Evolutionary conservation across 2,113 vertebrate genomes (phyloP).

Genomic region (Monopterus albus): DNA sequence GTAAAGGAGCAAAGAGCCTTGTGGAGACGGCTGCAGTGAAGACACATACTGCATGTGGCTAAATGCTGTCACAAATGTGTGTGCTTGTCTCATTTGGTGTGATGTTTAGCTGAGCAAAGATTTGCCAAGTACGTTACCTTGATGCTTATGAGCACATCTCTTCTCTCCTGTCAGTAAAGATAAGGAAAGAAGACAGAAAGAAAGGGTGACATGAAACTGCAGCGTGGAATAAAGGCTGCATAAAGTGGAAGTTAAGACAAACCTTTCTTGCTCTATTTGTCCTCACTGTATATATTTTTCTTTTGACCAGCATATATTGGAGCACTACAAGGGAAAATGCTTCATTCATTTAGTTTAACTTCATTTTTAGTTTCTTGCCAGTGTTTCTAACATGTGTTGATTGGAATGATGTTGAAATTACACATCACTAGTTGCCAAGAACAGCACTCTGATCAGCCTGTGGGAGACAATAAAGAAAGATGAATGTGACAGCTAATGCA

Average conservation of each 20-base stretch:
- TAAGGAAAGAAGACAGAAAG: too few relatives aligned
- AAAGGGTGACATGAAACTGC: neutral
- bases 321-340: neutral
- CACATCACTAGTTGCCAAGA: constrained; percentile 29
- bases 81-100: neutral
- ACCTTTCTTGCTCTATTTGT: neutral
- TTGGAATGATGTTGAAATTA: constrained; percentile 30
- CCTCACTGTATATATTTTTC: neutral
- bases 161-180: neutral
- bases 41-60: neutral
- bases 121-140: neutral
- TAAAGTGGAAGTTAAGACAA: neutral
- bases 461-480: constrained; percentile 13
- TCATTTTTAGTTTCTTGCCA: neutral
- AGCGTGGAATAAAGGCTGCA: neutral
- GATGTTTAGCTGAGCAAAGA: neutral
- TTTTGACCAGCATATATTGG: neutral
- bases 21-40: neutral
- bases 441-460: neutral
- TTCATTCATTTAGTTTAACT: neutral
- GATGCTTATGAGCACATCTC: neutral
- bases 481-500: constrained; percentile 19
- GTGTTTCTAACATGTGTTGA: constrained; percentile 20
- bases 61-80: neutral
- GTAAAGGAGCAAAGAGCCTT: neutral